Conservation (phyloP, 2,888 invertebrate genomes). For the Ligdia adustata region DNA sequence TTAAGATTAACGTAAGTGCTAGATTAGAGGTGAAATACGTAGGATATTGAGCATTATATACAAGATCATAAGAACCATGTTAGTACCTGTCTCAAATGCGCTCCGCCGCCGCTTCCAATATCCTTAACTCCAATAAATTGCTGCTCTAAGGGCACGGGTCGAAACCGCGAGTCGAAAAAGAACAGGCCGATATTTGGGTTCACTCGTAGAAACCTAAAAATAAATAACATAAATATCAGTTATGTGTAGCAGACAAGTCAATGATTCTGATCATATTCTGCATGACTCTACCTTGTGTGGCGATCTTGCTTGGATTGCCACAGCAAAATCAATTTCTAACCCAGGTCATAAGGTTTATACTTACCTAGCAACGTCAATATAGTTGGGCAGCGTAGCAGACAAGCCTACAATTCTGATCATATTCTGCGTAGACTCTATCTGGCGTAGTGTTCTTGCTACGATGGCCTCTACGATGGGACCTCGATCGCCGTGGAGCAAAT, state of each 20-base stretch:
- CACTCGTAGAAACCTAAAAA: conserved; percentile 91
- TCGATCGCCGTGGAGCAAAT: conserved; percentile 97
- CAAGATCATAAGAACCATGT: no score
- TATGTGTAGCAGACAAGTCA: background rate
- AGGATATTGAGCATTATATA: no score
- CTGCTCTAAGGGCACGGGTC: conserved; percentile 97
- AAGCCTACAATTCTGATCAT: conserved; percentile 99
- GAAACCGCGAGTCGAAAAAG: conserved; percentile 96
- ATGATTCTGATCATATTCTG: background rate
- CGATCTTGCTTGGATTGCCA: no score
- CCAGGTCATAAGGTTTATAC: conserved; percentile 18
- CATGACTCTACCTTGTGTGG: no score
- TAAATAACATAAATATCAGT: conserved; percentile 23
- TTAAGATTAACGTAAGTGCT: no score
- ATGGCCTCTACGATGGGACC: conserved; percentile 99
- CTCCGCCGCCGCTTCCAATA: conserved; percentile 69
- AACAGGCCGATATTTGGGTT: conserved; percentile 96
- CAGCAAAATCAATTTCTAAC: no score
- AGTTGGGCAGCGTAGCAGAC: conserved; percentile 99
- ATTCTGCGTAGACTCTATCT: conserved; percentile 94
- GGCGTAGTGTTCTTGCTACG: conserved; percentile 96
- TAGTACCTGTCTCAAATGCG: conserved; percentile 73
- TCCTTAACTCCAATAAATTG: conserved; percentile 95
- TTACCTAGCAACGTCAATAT: conserved; percentile 94
- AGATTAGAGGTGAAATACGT: no score